phyloP scores from a whole-genome alignment of 2,113 vertebrate genomes.

The Lepus timidus region DNA sequence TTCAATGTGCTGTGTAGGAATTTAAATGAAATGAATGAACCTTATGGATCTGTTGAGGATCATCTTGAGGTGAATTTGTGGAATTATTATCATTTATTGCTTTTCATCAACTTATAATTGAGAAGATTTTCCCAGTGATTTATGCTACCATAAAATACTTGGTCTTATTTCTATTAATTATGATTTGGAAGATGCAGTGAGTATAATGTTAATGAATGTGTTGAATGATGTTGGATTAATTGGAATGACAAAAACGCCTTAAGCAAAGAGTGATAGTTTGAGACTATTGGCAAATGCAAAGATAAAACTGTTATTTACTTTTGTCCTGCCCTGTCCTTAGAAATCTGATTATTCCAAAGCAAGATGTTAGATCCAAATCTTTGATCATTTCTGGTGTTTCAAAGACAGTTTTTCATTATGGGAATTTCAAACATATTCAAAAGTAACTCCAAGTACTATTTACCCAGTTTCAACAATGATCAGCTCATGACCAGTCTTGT shows the following conservation, averaged over 20 bases:
- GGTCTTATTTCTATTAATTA: constrained; percentile 81
- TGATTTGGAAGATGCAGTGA: constrained; percentile 78
- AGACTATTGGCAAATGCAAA: constrained; percentile 60
- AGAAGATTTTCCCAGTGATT: constrained; percentile 77
- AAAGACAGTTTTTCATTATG: not conserved
- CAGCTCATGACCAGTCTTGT: constrained; percentile 40
- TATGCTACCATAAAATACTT: constrained; percentile 76
- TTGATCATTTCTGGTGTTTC: constrained; percentile 6
- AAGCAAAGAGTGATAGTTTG: constrained; percentile 73
- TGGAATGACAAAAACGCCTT: constrained; percentile 78
- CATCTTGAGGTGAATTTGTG: constrained; percentile 71
- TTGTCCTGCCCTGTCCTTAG: constrained; percentile 54
- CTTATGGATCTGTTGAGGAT: constrained; percentile 71
- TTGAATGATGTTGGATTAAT: constrained; percentile 83
- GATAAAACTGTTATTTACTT: constrained; percentile 68
- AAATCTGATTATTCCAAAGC: constrained; percentile 29
- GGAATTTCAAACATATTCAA: constrained; percentile 20
- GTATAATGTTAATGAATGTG: constrained; percentile 79
- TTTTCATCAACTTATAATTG: constrained; percentile 82
- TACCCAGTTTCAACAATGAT: not conserved
- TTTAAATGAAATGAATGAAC: constrained; percentile 67
- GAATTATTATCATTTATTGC: constrained; percentile 81
- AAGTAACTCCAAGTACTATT: not conserved
- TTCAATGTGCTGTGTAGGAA: constrained; percentile 62
- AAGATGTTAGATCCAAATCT: constrained; percentile 14